Conservation (phyloP, 2,797 vertebrate species). For the Crenichthys baileyi region DNA sequence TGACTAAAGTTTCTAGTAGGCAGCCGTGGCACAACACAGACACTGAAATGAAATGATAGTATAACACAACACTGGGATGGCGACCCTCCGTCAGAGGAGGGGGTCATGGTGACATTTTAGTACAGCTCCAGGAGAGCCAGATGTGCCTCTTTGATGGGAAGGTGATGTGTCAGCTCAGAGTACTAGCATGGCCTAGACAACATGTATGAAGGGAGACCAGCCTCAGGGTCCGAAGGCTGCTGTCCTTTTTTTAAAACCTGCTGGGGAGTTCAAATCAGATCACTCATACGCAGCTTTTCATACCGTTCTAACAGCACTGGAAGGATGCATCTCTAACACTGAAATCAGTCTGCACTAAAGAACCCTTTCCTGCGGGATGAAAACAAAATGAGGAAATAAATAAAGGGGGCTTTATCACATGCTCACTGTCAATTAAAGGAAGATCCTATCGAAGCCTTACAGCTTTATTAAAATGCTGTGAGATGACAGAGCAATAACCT, state of each 20-base stretch:
- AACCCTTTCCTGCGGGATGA: constrained; percentile 31
- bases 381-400: constrained; percentile 64
- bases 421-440: constrained; percentile 63
- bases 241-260: constrained; percentile 22
- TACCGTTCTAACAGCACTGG: constrained; percentile 1
- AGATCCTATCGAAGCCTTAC: constrained; percentile 67
- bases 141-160: constrained; percentile 70
- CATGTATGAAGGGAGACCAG: constrained; percentile 35
- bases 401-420: constrained; percentile 62
- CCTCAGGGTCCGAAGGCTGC: constrained; percentile 15
- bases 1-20: constrained; percentile 22
- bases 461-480: constrained; percentile 76
- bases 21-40: constrained; percentile 40
- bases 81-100: constrained; percentile 47
- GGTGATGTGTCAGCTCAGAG: constrained; percentile 67
- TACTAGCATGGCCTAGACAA: constrained; percentile 42
- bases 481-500: constrained; percentile 71
- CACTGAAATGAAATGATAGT: constrained; percentile 44
- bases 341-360: constrained; percentile 38
- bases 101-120: constrained; percentile 73
- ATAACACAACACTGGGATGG: constrained; percentile 47
- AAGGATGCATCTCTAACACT: constrained; percentile 13
- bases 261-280: constrained; percentile 27
- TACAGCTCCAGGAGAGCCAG: constrained; percentile 70
- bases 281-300: background rate